These are phyloP conservation scores for Anabacerthia variegaticeps DNA, from an alignment of 2,797 vertebrate genomes.

Conservation along the genomic window DNA sequence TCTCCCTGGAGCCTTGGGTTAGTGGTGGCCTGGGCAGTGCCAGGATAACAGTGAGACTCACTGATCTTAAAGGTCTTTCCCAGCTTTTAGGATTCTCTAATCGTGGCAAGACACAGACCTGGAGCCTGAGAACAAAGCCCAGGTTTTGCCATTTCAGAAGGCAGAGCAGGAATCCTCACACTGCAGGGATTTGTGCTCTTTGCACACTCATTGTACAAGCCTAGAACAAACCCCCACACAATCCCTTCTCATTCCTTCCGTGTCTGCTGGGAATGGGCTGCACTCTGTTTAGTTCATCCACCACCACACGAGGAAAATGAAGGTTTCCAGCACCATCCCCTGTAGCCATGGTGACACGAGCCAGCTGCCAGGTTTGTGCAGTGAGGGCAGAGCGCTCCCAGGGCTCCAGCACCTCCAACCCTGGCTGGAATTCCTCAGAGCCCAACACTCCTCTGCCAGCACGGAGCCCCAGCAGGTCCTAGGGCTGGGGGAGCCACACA, in stretches of 20 bases:
- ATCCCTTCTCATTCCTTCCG: accelerated
- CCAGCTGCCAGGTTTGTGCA: not conserved
- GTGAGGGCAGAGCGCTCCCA: not conserved
- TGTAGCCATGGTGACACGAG: not conserved
- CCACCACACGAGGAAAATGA: not conserved
- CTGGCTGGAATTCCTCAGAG: not conserved
- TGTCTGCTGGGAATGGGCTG: not conserved
- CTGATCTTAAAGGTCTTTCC: not conserved
- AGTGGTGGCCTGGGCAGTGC: not conserved
- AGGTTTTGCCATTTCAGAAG: not conserved
- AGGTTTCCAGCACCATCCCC: not conserved
- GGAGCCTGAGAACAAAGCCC: not conserved
- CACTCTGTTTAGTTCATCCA: not conserved
- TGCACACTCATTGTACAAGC: not conserved
- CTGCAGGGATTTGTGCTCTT: not conserved
- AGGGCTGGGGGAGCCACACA: not conserved
- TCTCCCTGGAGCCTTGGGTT: not conserved
- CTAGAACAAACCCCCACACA: not conserved
- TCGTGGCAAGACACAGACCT: not conserved
- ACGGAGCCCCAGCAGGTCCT: too few species aligned
- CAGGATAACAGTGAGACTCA: accelerated
- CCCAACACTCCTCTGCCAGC: not conserved
- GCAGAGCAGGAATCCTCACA: not conserved
- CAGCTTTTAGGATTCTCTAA: not conserved
- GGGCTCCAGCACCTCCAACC: not conserved